Conservation (phyloP, 2,888 invertebrate genomes). For the Micoletzkya japonica region DNA sequence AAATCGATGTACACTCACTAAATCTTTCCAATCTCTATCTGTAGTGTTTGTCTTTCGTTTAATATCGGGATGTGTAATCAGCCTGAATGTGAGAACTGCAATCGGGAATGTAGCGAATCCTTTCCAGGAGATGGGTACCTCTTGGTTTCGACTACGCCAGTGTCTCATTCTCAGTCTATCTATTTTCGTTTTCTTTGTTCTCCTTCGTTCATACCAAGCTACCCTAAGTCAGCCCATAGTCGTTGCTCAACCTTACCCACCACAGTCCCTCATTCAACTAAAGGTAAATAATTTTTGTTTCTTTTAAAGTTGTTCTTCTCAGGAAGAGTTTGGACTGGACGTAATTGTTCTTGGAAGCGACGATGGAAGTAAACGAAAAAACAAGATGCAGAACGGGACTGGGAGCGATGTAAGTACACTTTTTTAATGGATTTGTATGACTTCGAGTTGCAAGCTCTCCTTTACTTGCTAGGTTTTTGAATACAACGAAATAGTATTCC, state of each 20-base stretch:
- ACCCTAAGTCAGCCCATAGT: not conserved
- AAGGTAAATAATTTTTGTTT: too few species aligned
- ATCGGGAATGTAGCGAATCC: too few species aligned
- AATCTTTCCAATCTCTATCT: too few species aligned
- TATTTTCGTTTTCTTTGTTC: not conserved
- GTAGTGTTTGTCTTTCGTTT: too few species aligned
- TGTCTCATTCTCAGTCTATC: not conserved
- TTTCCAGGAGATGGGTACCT: slow-evolving; percentile 20
- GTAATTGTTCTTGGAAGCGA: slow-evolving; percentile 14
- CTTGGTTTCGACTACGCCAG: slow-evolving; percentile 19
- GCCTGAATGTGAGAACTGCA: too few species aligned
- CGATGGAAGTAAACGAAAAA: slow-evolving; percentile 12
- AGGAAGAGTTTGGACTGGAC: not conserved
- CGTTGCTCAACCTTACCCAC: not conserved
- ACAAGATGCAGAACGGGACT: too few species aligned
- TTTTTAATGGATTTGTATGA: not conserved
- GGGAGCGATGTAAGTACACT: not conserved
- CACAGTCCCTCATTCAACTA: not conserved
- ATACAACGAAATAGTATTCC: too few species aligned
- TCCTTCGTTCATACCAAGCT: not conserved
- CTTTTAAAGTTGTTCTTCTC: not conserved
- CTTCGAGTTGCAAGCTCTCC: not conserved
- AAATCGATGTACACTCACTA: too few species aligned
- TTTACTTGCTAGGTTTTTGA: not conserved
- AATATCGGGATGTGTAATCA: too few species aligned